These are phyloP conservation scores for Camptogramma bilineatum DNA, from an alignment of 2,888 invertebrate genomes.

Conservation along the genomic window DNA sequence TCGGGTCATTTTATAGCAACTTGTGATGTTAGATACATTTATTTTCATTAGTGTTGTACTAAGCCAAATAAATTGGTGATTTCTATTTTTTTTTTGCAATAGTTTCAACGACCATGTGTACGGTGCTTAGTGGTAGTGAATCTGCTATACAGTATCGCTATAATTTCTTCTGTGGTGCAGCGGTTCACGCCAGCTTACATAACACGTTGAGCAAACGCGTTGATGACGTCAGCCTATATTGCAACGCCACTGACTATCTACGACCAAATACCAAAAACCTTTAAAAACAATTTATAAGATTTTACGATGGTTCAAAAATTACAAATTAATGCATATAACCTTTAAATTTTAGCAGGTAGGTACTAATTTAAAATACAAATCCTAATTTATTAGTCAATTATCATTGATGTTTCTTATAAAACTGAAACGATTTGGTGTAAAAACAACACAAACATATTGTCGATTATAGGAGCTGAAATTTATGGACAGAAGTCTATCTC, in stretches of 20 bases:
- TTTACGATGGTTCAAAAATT: slow-evolving; percentile 1
- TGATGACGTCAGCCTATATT: slow-evolving; percentile 35
- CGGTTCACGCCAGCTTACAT: slow-evolving; percentile 52
- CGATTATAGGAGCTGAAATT: not conserved
- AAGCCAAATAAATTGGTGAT: no score
- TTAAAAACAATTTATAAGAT: slow-evolving; percentile 6
- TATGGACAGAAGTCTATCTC: not conserved
- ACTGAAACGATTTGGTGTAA: not conserved
- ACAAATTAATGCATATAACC: not conserved
- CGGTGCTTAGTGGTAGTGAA: slow-evolving; percentile 4
- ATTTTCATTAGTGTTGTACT: no score
- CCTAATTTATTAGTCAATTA: no score
- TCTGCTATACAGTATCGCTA: not conserved
- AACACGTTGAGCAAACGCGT: slow-evolving; percentile 62
- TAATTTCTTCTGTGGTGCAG: slow-evolving; percentile 19
- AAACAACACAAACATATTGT: not conserved
- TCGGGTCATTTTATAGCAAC: no score
- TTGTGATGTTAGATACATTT: not conserved
- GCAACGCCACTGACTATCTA: slow-evolving; percentile 25
- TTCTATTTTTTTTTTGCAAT: no score
- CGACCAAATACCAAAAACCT: slow-evolving; percentile 17
- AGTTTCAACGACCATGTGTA: not conserved
- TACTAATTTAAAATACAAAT: no score
- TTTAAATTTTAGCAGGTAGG: no score
- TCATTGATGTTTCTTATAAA: not conserved